A percentile compares a stretch with the other conserved stretches of the same genome.
Conservation (phyloP, 2,797 vertebrate genomes). For the Tinamus major region DNA sequence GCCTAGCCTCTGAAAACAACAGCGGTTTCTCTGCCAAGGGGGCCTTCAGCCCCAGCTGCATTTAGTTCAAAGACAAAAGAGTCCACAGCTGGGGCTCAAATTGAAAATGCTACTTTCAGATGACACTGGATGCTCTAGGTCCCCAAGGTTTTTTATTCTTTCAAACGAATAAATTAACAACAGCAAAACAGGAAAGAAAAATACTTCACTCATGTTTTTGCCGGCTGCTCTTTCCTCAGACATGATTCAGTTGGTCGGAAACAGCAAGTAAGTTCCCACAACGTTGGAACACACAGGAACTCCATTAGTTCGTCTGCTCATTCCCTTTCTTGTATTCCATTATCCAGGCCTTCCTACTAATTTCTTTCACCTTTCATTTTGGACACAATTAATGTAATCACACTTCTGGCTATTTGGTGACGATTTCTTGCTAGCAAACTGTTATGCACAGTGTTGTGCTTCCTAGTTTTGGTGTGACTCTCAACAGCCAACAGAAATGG, state of each 20-base stretch:
- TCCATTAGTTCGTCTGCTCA: constrained; percentile 23
- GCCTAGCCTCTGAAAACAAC: constrained; percentile 46
- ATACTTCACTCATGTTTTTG: background rate
- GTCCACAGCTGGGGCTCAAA: constrained; percentile 56
- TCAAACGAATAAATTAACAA: constrained; percentile 68
- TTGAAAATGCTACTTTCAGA: constrained; percentile 57
- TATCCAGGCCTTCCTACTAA: constrained; percentile 38
- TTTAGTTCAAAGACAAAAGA: constrained; percentile 73
- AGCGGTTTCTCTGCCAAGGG: constrained; percentile 63
- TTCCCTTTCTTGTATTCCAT: constrained; percentile 8
- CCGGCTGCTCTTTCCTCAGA: background rate
- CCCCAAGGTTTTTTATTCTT: constrained; percentile 57
- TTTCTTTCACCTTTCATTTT: constrained; percentile 56
- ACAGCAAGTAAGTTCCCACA: background rate
- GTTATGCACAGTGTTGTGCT: background rate
- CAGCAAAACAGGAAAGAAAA: background rate
- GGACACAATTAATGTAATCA: constrained; percentile 57
- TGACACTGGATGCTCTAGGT: constrained; percentile 55
- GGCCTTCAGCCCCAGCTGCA: constrained; percentile 56
- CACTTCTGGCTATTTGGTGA: constrained; percentile 53
- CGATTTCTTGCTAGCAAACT: constrained; percentile 55
- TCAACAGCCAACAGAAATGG: constrained; percentile 61
- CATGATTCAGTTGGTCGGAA: constrained; percentile 17
- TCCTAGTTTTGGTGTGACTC: constrained; percentile 60
- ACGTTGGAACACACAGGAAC: background rate